These are phyloP conservation scores for Radopholus similis DNA, from an alignment of 1,140 invertebrate genomes.

Conservation along the genomic window DNA sequence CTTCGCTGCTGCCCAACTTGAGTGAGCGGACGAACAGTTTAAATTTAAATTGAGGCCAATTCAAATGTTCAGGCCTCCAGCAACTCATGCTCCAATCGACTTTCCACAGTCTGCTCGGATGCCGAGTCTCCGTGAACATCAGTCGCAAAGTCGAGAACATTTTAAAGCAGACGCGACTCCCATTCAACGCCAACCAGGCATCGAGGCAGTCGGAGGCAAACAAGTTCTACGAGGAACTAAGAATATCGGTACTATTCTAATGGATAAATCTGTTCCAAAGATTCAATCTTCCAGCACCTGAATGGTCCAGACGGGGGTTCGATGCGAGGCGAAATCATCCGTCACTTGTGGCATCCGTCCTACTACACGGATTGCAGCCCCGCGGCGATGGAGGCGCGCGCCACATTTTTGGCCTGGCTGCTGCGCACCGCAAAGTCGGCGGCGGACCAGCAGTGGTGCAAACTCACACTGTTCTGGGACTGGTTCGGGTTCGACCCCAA, in stretches of 20 bases:
- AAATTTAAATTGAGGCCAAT: neutral
- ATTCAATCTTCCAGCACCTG: slow-evolving; percentile 34
- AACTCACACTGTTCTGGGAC: slow-evolving; percentile 36
- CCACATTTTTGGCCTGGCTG: slow-evolving; percentile 24
- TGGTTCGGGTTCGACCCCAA: slow-evolving; percentile 37
- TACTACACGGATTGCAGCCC: neutral
- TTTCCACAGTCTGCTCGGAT: neutral
- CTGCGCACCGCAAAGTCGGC: slow-evolving; percentile 21
- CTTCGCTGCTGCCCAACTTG: slow-evolving; percentile 18
- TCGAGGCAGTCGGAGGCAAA: no score
- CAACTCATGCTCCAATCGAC: neutral
- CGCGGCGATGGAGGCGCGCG: slow-evolving; percentile 20
- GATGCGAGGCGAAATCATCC: slow-evolving; percentile 33
- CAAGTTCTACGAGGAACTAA: neutral
- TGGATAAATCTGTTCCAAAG: neutral
- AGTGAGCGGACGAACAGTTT: neutral
- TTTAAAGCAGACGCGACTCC: neutral
- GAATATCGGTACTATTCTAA: neutral
- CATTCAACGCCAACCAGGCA: no score
- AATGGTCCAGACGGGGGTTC: slow-evolving; percentile 20
- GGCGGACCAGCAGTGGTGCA: slow-evolving; percentile 31
- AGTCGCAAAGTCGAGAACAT: slow-evolving; percentile 20
- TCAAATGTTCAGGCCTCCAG: neutral
- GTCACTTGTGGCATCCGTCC: slow-evolving; percentile 24
- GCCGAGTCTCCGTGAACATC: slow-evolving; percentile 16